phyloP scores from a whole-genome alignment of 2,113 vertebrate species.

The Phalacrocorax aristotelis region DNA sequence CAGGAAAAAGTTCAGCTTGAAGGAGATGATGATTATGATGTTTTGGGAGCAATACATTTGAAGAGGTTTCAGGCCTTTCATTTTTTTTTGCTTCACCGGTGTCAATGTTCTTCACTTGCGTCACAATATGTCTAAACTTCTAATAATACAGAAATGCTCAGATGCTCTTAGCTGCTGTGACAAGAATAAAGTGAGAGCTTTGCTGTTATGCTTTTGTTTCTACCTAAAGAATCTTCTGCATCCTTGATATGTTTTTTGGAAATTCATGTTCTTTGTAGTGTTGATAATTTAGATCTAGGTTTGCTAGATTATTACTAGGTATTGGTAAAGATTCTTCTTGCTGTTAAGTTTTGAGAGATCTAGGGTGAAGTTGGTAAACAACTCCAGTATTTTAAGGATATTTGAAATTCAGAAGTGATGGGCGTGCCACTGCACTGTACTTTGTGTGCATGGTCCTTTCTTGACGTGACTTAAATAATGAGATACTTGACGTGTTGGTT shows the following conservation, averaged over 20 bases:
- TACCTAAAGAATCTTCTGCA: neutral
- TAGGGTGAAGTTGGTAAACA: neutral
- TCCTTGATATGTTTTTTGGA: neutral
- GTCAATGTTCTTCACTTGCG: neutral
- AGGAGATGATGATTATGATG: neutral
- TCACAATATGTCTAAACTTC: neutral
- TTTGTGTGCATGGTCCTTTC: neutral
- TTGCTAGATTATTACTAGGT: neutral
- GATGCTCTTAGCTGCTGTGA: neutral
- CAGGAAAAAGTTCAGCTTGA: neutral
- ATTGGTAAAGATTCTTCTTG: neutral
- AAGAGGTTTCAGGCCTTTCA: neutral
- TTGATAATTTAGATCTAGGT: neutral
- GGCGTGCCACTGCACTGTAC: neutral
- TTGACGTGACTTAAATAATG: neutral
- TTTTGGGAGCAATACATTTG: neutral
- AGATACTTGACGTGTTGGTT: neutral
- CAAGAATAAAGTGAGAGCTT: neutral
- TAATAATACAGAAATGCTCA: neutral
- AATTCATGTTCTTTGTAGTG: neutral
- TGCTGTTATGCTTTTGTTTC: neutral
- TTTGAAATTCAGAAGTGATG: neutral
- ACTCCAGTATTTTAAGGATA: neutral
- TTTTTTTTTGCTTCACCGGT: neutral
- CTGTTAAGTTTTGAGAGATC: neutral